Conservation (phyloP, 1,140 invertebrate species). For the Halesus radiatus region DNA sequence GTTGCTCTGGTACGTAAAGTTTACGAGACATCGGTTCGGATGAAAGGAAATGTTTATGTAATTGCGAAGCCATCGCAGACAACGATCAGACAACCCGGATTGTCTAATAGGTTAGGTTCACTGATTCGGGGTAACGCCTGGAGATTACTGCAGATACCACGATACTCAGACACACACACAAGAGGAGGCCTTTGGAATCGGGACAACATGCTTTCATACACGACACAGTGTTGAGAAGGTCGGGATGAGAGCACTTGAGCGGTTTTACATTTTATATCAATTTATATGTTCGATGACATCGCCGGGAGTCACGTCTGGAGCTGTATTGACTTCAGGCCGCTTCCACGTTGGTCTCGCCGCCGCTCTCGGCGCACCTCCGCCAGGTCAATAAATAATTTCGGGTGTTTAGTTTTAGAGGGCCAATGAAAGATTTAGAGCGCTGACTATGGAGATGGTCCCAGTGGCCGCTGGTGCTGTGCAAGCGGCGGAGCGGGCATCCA, state of each 20-base stretch:
- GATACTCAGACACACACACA: too few species aligned
- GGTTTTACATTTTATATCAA: too few species aligned
- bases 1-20: slow-evolving; percentile 48
- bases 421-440: slow-evolving; percentile 51
- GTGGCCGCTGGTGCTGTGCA: neutral
- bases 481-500: neutral
- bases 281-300: too few species aligned
- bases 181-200: neutral
- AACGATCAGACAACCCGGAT: slow-evolving; percentile 52
- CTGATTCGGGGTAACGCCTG: slow-evolving; percentile 38
- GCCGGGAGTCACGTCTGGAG: too few species aligned
- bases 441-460: neutral
- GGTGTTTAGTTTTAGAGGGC: slow-evolving; percentile 38
- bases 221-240: slow-evolving; percentile 31
- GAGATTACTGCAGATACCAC: slow-evolving; percentile 15
- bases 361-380: neutral
- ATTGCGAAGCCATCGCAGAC: slow-evolving; percentile 53
- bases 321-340: neutral
- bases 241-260: neutral
- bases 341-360: too few species aligned
- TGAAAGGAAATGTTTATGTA: slow-evolving; percentile 56
- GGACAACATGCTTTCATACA: neutral
- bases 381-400: slow-evolving; percentile 41
- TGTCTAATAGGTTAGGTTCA: slow-evolving; percentile 49
- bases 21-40: slow-evolving; percentile 56